A percentile compares a stretch with the other conserved stretches of the same genome.
phyloP scores from a whole-genome alignment of 2,113 vertebrate species.

The Echinops telfairi region DNA sequence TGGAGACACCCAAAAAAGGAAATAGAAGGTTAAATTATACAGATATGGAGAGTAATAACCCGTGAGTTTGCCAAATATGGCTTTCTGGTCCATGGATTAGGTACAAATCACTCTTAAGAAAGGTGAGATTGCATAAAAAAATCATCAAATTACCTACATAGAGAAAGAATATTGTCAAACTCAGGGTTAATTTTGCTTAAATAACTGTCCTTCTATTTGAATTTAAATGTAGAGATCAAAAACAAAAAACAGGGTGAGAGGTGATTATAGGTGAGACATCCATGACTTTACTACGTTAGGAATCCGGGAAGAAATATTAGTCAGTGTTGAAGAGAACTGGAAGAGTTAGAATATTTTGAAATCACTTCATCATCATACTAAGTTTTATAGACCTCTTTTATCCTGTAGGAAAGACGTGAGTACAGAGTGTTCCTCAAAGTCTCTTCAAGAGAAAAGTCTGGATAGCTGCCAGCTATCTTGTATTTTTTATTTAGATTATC shows the following conservation, averaged over 20 bases:
- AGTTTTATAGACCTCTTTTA: background rate
- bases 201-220: background rate
- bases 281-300: background rate
- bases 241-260: background rate
- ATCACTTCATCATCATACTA: background rate
- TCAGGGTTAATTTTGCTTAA: background rate
- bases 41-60: background rate
- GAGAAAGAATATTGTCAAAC: background rate
- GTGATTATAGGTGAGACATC: background rate
- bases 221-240: background rate
- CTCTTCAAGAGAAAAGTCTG: background rate
- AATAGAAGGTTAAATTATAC: background rate
- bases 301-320: background rate
- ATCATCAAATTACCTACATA: background rate
- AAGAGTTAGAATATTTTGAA: background rate
- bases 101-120: background rate
- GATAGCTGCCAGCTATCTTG: background rate
- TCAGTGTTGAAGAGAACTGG: background rate
- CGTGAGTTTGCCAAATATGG: background rate
- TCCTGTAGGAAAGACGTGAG: background rate
- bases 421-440: background rate
- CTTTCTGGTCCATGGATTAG: background rate
- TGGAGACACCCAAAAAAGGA: background rate
- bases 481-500: background rate
- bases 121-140: background rate